Base-by-base conservation (phyloP, 2,113 vertebrate species). In the Sinocyclocheilus maitianheensis region DNA sequence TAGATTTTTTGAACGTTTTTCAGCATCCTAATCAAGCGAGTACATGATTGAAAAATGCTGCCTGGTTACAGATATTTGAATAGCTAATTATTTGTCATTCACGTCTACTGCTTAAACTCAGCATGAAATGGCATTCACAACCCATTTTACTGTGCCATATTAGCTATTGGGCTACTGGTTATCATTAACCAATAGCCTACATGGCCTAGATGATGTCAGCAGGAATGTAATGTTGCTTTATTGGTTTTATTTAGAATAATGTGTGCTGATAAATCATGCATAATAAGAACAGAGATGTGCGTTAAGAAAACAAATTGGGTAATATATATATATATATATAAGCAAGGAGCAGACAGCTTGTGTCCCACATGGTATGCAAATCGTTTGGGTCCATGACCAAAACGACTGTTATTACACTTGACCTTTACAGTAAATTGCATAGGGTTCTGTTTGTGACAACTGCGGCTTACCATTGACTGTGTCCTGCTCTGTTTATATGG, bases 341-440 rank as follows among this genome's bases (percentile, higher is more conserved):
- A 84, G 69, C 67, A 72, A 60, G 69, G 16, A 80, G 65, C n/a
- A 74, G 78, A 22, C n/a, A 82, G 30, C 69, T 26, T 85, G 74
- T 60, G n/a, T 75, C 71, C 74, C 81, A 77, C 67, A 81, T 85
- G 86, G 88, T 85, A 89, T 87, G 88, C 55, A 85, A 87, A 89
- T 89, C 0, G 37, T 43, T 84, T 34, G 34, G 69, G 87, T 69
- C 65, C 53, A 16, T 16, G 86, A 89, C 88, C 83, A 65, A 89
- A 89, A 77, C 34, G 12, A 53, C 80, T 46, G 63, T 83, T 82
- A 87, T 40, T 84, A 77, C 72, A 48, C 84, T 74, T 89, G 84
- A 87, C 88, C 88, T 89, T 87, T 85, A 79, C 75, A 72, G 84
- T 83, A 83, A 85, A 83, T 85, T 71, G 30, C 88, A 7, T 60